Evolutionary conservation across 2,888 invertebrate genomes (phyloP).

Genomic region (Fragum fragum): DNA sequence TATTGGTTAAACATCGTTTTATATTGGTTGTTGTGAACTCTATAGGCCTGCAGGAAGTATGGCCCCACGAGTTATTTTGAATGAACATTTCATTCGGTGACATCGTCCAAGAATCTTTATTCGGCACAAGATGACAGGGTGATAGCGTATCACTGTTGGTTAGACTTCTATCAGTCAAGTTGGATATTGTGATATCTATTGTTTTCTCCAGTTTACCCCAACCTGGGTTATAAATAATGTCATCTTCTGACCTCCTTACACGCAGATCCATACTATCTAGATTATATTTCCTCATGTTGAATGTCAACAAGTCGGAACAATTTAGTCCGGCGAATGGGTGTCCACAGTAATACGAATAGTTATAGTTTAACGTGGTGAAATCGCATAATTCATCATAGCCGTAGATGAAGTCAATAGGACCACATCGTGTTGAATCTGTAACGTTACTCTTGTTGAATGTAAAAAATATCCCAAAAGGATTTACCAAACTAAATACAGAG

Average conservation of each 20-base stretch:
- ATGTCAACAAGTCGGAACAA: conserved; percentile 39
- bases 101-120: conserved; percentile 29
- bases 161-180: background rate
- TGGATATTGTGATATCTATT: background rate
- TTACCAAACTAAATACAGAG: conserved; percentile 37
- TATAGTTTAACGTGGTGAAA: conserved; percentile 48
- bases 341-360: conserved; percentile 53
- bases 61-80: conserved; percentile 10
- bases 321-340: conserved; percentile 28
- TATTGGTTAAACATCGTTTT: conserved; percentile 46
- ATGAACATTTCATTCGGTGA: conserved; percentile 35
- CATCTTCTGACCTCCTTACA: background rate
- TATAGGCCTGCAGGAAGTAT: background rate
- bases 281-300: conserved; percentile 27
- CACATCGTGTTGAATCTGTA: conserved; percentile 44
- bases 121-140: background rate
- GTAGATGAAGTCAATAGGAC: conserved; percentile 33
- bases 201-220: conserved; percentile 29
- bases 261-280: background rate
- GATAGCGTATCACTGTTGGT: background rate
- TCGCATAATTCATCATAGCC: conserved; percentile 48
- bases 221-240: conserved; percentile 36
- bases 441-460: background rate
- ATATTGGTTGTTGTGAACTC: background rate
- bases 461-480: conserved; percentile 45